Evolutionary conservation across 1,140 invertebrate species (phyloP).

Genomic region (Drosophila nannoptera): DNA sequence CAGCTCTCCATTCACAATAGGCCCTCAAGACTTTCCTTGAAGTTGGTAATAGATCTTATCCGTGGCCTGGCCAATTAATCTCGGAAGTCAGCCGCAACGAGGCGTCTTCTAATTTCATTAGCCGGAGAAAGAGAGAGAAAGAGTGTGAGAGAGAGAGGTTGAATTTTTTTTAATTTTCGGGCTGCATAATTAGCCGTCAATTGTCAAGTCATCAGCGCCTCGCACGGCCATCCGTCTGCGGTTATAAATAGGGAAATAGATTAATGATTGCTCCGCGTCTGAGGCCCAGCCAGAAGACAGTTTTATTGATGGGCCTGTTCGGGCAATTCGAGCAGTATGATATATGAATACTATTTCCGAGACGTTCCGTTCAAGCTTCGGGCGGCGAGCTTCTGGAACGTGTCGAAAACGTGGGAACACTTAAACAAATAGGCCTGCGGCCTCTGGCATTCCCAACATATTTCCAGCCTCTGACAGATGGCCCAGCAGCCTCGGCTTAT

Average conservation of each 20-base stretch:
- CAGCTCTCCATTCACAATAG: too few species aligned
- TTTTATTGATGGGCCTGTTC: slow-evolving; percentile 57
- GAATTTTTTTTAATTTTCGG: slow-evolving; percentile 21
- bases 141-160: not conserved
- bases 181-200: slow-evolving; percentile 69
- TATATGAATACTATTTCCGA: slow-evolving; percentile 4
- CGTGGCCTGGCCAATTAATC: slow-evolving; percentile 52
- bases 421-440: not conserved
- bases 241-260: slow-evolving; percentile 67
- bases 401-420: slow-evolving; percentile 42
- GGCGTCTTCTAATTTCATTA: slow-evolving; percentile 32
- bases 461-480: slow-evolving; percentile 19
- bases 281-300: slow-evolving; percentile 26
- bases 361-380: slow-evolving; percentile 5
- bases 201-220: slow-evolving; percentile 59
- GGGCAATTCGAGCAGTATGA: slow-evolving; percentile 6
- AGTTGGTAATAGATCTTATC: slow-evolving; percentile 33
- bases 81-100: slow-evolving; percentile 31
- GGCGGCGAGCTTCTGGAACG: slow-evolving; percentile 35
- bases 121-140: not conserved
- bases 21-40: not conserved
- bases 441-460: slow-evolving; percentile 9
- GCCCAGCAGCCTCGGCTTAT: not conserved
- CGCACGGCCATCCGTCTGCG: slow-evolving; percentile 39
- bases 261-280: slow-evolving; percentile 56